Percentiles rank a stretch among this genome's conserved stretches.
Evolutionary conservation across 2,797 vertebrate species (phyloP).

Genomic region (Dicrostonyx torquatus): DNA sequence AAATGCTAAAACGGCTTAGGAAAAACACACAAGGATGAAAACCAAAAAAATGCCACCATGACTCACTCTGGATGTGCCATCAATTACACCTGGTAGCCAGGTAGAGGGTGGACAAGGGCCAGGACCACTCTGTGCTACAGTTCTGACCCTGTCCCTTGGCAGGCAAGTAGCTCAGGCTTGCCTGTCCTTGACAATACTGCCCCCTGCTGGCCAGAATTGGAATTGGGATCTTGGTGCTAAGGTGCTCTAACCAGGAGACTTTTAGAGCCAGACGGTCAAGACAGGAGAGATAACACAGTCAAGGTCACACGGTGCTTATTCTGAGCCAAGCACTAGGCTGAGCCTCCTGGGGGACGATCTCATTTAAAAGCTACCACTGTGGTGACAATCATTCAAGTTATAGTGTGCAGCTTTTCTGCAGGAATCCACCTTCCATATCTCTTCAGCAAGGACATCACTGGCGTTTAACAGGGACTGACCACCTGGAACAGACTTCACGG

Average conservation of each 20-base stretch:
- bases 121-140: fast-evolving
- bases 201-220: slow-evolving; percentile 69
- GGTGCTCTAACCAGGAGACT: neutral
- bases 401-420: neutral
- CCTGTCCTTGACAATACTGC: slow-evolving; percentile 53
- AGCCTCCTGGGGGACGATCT: neutral
- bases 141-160: neutral
- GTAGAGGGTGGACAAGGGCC: neutral
- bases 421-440: neutral
- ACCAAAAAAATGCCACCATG: neutral
- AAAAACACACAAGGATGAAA: neutral
- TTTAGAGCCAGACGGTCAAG: neutral
- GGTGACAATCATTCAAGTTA: neutral
- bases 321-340: neutral
- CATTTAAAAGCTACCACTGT: neutral
- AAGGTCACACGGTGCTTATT: neutral
- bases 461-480: neutral
- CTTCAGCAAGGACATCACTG: too few species aligned
- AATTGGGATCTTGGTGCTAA: neutral
- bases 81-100: neutral
- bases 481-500: neutral
- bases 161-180: neutral
- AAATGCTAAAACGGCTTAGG: neutral
- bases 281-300: neutral
- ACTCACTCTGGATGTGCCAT: neutral